Evolutionary conservation across 2,888 invertebrate species (phyloP), one percentile per base, ranked within the genome.

Genomic region (Leucophora obtusa): DNA sequence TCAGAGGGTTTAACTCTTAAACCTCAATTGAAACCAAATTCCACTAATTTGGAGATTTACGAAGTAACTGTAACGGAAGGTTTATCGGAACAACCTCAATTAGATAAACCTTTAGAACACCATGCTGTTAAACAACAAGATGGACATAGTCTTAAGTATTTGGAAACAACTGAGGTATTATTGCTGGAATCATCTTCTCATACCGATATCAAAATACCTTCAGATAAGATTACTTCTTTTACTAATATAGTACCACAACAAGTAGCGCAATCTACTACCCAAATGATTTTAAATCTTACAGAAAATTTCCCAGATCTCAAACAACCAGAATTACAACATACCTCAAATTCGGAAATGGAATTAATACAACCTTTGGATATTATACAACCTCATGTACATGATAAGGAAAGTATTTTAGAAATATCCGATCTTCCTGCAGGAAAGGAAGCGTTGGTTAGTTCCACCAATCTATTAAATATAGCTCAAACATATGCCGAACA

Each of bases 401-500:
- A 89, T 24, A 86, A 86, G 9, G 90, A 88, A 82, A 59, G 58
- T n/a, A 43, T 82, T 7, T 66, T 86, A 0, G 11, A 33, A 51
- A 11, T 63, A n/a, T 0, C 53, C 1, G 83, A 84, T 15, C 59
- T 68, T 7, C 82, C 73, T 15, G 1, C 24, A 18, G 4, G 10
- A 10, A 85, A 84, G 14, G 83, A 78, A 35, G 87, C 87, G 0
- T 77, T 58, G 2, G 14, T 84, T 2, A 76, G 81, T 43, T 65
- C 84, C 6, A 88, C 91, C 2, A 91, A 91, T 83, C 89, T 92
- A 2, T 87, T 93, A 1, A 90, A 92, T 53, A 92, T 93, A 0
- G 89, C 92, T 59, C 88, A 92, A 79, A 91, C 92, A 18, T 89
- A 89, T 17, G 93, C 93, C 85, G 92, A 91, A 82, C 92, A 93